Base-by-base conservation (phyloP, 2,888 invertebrate genomes). In the Camponotus fellah region DNA sequence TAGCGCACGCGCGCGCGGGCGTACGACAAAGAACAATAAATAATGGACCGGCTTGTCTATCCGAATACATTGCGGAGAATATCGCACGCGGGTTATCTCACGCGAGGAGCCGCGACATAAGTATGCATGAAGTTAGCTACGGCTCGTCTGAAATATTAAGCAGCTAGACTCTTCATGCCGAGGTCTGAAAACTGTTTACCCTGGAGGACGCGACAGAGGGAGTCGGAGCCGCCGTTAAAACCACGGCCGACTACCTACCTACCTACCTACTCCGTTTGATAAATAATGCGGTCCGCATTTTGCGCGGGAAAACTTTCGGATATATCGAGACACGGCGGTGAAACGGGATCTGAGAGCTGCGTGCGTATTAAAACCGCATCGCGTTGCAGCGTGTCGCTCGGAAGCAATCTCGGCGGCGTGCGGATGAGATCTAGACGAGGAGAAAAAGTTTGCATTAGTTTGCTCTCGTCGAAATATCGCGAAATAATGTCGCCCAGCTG, bases 241-340 rank as follows among this genome's bases (percentile, higher is more conserved):
- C 89, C 87, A 60, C 77, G 81, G 72, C 81, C 88, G 86, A 86
- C 88, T 86, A 87, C 83, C 53, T 53, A 53, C 49, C 87, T 88
- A 49, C 17, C 49, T 49, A 53, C n/a, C 53, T 88, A 84, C 89
- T 90, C 87, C 89, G 91, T 93, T 93, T 93, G 92, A 94, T 93
- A 93, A 94, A 92, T 93, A 93, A 93, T 92, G 92, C 92, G 85
- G 84, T 88, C 86, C 87, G 89, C 92, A 93, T 93, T 93, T 92
- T 88, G 87, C 86, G 85, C 86, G 88, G 86, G 87, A 87, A 86
- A 86, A 90, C 87, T 90, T 89, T 87, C 65, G 87, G 88, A 87
- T 79, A n/a, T 53, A 72, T 86, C 85, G 87, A 84, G 82, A 65
- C 56, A 66, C 53, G 60, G 60, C 68, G 53, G 26, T 66, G 34